Evolutionary conservation across 2,888 invertebrate species (phyloP).

Genomic region (Nephrotoma appendiculata): DNA sequence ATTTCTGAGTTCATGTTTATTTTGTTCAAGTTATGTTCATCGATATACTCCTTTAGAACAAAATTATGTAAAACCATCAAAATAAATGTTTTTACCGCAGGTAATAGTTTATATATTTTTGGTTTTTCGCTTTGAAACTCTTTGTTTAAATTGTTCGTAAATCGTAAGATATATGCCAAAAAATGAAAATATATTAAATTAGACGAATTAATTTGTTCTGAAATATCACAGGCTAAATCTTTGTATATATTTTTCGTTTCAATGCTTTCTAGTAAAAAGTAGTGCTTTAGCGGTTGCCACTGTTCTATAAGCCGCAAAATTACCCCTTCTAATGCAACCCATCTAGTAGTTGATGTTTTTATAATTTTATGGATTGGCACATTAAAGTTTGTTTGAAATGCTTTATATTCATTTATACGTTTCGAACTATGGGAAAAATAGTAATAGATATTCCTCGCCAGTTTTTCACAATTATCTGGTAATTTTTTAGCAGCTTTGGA

Average conservation of each 20-base stretch:
- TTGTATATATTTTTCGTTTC: too few species aligned
- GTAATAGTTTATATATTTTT: not conserved
- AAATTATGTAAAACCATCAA: not conserved
- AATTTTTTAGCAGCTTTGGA: too few species aligned
- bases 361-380: constrained; percentile 18
- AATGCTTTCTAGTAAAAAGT: not conserved
- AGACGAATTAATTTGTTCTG: too few species aligned
- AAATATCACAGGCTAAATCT: too few species aligned
- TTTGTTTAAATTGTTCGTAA: too few species aligned
- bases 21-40: too few species aligned
- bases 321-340: not conserved
- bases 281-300: not conserved
- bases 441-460: too few species aligned
- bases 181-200: too few species aligned
- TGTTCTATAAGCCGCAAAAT: not conserved
- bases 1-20: too few species aligned
- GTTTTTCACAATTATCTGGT: too few species aligned
- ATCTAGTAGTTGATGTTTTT: constrained; percentile 15
- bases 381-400: constrained; percentile 17
- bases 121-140: not conserved
- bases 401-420: constrained; percentile 15
- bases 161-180: too few species aligned
- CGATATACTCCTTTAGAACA: too few species aligned
- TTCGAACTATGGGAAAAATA: constrained; percentile 20
- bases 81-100: not conserved